Base-by-base conservation (phyloP, 2,888 invertebrate species). In the Ametastegia equiseti region DNA sequence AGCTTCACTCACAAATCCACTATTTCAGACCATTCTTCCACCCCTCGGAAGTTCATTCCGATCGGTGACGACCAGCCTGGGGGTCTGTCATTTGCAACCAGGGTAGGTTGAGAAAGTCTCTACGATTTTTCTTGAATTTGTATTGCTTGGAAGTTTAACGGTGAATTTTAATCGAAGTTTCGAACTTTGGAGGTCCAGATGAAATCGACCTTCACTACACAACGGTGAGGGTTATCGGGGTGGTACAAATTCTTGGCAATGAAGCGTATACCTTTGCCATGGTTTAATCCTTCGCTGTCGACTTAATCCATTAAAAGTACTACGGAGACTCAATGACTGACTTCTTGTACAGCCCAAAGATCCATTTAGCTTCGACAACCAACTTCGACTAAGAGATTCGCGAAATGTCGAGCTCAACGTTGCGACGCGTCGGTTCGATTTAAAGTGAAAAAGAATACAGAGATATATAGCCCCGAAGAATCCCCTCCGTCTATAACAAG, bases 341-440 rank as follows among this genome's bases (percentile, higher is more conserved):
- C 47, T 45, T 27, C 6, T n/a, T 13, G 27, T 6, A 30, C n/a
- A n/a, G n/a, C 7, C 71, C 71, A 47, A 23, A 71, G 2, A 13
- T 23, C 15, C 27, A 71, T 71, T 71, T 47, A 27, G 30, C 15
- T 47, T 71, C 23, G 30, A 45, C 7, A 23, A 71, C 23, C 39
- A 65, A 42, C 27, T 45, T 6, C 6, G 30, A 27, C 23, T 27
- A 7, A 7, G 7, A 45, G 45, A 30, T 15, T 30, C 39, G 71
- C 1, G 5, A 47, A 7, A 27, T n/a, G 45, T 45, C 71, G 42
- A 75, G 6, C 54, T 7, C 19, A 23, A 13, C 33, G 23, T 36
- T 36, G 84, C 81, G 54, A 39, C 39, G 39, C 5, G 42, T 47
- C 11, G 42, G 19, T 15, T 30, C n/a, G 36, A 75, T 75, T 75